These are phyloP conservation scores for Chrysolina haemoptera DNA, from an alignment of 2,888 invertebrate species.

Conservation along the genomic window DNA sequence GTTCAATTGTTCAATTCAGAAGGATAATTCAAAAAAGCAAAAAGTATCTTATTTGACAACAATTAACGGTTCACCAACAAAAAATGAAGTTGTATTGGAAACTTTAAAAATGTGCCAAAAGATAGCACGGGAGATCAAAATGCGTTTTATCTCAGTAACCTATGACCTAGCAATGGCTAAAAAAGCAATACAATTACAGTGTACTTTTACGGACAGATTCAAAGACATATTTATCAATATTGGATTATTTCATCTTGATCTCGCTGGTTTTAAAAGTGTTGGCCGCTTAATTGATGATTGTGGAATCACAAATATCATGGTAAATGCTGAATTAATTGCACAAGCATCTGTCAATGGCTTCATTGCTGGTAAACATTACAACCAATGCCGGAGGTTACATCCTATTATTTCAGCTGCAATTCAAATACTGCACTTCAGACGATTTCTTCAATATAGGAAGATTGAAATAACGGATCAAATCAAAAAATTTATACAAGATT, in stretches of 20 bases:
- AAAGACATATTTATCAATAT: too few species aligned
- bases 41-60: conserved; percentile 20
- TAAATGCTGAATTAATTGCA: conserved; percentile 54
- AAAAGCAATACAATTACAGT: too few species aligned
- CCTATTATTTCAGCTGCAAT: conserved; percentile 50
- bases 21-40: conserved; percentile 3
- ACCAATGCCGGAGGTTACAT: conserved; percentile 48
- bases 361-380: conserved; percentile 53
- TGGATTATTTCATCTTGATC: too few species aligned
- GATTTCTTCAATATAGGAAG: not conserved
- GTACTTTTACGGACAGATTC: too few species aligned
- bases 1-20: conserved; percentile 6
- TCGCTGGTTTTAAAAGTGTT: too few species aligned
- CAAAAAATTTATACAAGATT: not conserved
- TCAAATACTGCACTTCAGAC: conserved; percentile 48
- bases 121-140: too few species aligned
- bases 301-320: conserved; percentile 51
- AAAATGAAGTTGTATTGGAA: conserved; percentile 45
- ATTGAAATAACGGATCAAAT: not conserved
- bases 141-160: too few species aligned
- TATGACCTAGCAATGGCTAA: too few species aligned
- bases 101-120: conserved; percentile 32
- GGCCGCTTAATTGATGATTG: conserved; percentile 42
- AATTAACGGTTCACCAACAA: conserved; percentile 8
- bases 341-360: conserved; percentile 55